These are phyloP conservation scores for Erynnis tages DNA, from an alignment of 2,888 invertebrate species.

Conservation along the genomic window DNA sequence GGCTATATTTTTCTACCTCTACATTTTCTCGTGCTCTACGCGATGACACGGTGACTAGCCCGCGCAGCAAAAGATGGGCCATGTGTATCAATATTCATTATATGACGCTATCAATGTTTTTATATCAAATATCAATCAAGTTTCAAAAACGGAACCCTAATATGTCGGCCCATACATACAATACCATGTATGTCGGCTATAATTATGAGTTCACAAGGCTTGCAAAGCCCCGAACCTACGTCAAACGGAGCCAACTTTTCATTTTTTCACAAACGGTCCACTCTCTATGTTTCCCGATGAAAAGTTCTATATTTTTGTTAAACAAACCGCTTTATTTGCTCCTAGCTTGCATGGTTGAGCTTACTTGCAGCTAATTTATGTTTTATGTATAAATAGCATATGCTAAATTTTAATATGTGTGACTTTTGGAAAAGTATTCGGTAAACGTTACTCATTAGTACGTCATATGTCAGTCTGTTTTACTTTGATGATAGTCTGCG, in stretches of 20 bases:
- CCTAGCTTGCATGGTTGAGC: constrained; percentile 12
- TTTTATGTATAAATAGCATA: not conserved
- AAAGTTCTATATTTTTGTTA: constrained; percentile 5
- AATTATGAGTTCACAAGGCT: constrained; percentile 3
- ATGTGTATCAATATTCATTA: no score
- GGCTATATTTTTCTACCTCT: no score
- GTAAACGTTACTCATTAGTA: not conserved
- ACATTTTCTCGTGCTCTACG: no score
- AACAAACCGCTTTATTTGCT: constrained; percentile 13
- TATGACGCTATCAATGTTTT: no score
- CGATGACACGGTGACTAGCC: no score
- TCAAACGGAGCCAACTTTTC: constrained; percentile 14
- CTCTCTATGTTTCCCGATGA: constrained; percentile 7
- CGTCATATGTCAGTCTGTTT: no score
- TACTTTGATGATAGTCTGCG: no score
- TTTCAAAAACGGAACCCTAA: not conserved
- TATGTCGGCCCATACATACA: not conserved
- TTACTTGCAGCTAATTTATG: constrained; percentile 14
- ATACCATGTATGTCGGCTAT: no score
- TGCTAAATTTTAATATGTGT: not conserved
- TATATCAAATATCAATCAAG: not conserved
- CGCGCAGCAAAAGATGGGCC: no score
- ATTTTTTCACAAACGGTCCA: not conserved
- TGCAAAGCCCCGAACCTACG: constrained; percentile 2
- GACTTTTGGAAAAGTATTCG: not conserved